phyloP scores from a whole-genome alignment of 2,113 vertebrate species.

The Carassius gibelio region DNA sequence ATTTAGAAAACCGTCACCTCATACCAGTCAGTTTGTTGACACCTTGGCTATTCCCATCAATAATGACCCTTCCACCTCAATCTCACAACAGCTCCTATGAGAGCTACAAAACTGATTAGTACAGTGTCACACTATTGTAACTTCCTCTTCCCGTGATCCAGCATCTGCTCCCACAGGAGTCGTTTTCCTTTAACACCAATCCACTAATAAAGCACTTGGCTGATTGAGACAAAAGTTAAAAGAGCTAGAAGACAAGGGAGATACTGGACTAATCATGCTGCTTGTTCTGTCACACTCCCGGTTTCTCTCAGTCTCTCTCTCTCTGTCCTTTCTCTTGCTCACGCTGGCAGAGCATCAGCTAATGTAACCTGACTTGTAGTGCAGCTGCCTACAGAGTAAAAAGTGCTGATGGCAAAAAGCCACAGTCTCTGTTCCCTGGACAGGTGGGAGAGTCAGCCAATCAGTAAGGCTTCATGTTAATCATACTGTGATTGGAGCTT shows the following conservation, averaged over 20 bases:
- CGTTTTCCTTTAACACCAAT: constrained; percentile 9
- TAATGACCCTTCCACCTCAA: not conserved
- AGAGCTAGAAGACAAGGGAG: constrained; percentile 15
- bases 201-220: constrained; percentile 34
- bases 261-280: constrained; percentile 7
- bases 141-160: not conserved
- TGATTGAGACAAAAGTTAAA: constrained; percentile 2
- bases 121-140: not conserved
- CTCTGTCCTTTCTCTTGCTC: not conserved
- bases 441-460: constrained; percentile 25
- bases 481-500: constrained; percentile 7
- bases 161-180: not conserved
- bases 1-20: not conserved
- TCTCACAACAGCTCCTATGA: not conserved
- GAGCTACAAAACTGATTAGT: constrained; percentile 9
- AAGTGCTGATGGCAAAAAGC: constrained; percentile 28
- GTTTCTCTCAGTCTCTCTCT: not conserved
- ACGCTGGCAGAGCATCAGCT: constrained; percentile 12
- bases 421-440: constrained; percentile 2
- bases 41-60: not conserved
- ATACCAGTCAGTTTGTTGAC: no score
- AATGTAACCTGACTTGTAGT: constrained; percentile 29
- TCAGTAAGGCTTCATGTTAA: constrained; percentile 21
- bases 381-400: constrained; percentile 23
- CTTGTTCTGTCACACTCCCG: constrained; percentile 24